Evolutionary conservation across 2,797 vertebrate genomes (phyloP).

Genomic region (Sylvia borin): DNA sequence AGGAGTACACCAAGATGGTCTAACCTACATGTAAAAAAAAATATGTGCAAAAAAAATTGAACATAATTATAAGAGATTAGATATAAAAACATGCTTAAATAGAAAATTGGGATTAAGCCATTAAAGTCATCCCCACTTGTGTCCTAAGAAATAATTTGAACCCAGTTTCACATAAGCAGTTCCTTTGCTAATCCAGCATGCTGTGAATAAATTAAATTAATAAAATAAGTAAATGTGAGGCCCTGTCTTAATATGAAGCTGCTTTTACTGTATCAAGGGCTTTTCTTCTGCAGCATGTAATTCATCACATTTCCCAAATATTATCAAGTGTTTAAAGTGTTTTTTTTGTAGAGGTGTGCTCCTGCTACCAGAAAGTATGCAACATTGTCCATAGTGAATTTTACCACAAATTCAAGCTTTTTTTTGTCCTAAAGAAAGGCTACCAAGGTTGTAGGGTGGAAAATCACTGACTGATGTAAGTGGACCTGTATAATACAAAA

Average conservation of each 20-base stretch:
- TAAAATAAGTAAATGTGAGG: background rate
- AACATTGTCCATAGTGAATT: background rate
- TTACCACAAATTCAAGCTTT: background rate
- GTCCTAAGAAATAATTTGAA: background rate
- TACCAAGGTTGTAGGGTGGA: background rate
- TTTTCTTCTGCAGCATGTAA: background rate
- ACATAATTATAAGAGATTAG: background rate
- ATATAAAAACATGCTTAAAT: background rate
- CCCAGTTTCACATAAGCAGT: accelerated
- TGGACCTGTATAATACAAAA: background rate
- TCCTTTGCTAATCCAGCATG: background rate
- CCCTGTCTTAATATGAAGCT: background rate
- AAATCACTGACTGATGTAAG: background rate
- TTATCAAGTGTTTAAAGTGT: background rate
- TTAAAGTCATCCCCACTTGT: background rate
- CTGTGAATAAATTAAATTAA: background rate
- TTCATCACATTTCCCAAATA: background rate
- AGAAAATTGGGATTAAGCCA: background rate
- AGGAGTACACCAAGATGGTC: background rate
- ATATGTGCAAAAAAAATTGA: background rate
- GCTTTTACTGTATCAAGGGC: background rate
- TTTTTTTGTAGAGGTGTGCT: background rate
- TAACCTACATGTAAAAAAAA: background rate
- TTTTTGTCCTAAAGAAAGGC: background rate
- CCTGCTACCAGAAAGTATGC: background rate